phyloP scores from a whole-genome alignment of 1,140 invertebrate species.

The Drosophila willistoni region DNA sequence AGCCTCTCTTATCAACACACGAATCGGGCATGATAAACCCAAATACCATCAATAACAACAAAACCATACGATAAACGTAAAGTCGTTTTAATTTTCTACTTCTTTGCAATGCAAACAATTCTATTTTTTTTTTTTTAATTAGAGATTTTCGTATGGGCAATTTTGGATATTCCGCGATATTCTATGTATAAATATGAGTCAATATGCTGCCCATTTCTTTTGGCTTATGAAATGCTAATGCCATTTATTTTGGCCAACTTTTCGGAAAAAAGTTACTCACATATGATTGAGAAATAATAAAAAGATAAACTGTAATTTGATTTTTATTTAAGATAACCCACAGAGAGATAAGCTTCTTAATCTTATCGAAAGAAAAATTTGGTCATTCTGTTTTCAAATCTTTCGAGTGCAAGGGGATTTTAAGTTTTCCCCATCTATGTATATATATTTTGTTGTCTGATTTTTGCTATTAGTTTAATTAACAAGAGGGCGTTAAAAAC shows the following conservation, averaged over 20 bases:
- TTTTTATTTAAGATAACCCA: neutral
- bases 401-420: neutral
- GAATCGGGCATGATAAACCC: slow-evolving; percentile 43
- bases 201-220: neutral
- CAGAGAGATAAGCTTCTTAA: neutral
- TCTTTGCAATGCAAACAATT: slow-evolving; percentile 4
- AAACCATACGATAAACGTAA: slow-evolving; percentile 39
- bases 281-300: neutral
- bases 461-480: neutral
- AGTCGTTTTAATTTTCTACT: slow-evolving; percentile 27
- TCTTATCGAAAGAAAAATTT: neutral
- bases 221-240: neutral
- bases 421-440: neutral
- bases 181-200: neutral
- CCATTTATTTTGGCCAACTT: no score
- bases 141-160: neutral
- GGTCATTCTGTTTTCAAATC: no score
- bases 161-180: neutral
- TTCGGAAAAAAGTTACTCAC: no score
- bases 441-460: neutral
- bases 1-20: slow-evolving; percentile 46
- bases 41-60: slow-evolving; percentile 16
- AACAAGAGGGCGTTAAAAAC: neutral
- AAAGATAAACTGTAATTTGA: neutral
- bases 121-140: neutral